Evolutionary conservation across 2,888 invertebrate genomes (phyloP).

Genomic region (Ophioninae sp.): DNA sequence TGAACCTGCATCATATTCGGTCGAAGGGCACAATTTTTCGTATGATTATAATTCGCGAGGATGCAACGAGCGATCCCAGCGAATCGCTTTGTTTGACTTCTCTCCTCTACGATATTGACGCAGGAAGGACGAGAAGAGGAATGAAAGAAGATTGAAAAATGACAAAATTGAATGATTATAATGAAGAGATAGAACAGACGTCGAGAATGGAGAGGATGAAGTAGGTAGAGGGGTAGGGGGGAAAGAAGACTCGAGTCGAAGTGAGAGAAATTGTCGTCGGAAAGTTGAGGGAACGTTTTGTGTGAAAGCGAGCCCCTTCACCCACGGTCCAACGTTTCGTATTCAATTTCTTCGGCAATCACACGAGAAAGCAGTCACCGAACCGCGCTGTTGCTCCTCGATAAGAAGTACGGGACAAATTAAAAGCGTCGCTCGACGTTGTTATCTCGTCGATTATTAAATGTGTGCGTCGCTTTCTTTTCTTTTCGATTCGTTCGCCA

Average conservation of each 20-base stretch:
- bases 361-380: slow-evolving; percentile 26
- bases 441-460: slow-evolving; percentile 26
- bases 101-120: slow-evolving; percentile 9
- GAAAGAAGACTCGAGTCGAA: slow-evolving; percentile 12
- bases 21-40: not conserved
- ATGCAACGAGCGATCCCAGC: not conserved
- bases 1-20: slow-evolving; percentile 83
- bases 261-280: slow-evolving; percentile 55
- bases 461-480: slow-evolving; percentile 6
- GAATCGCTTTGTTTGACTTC: slow-evolving; percentile 8
- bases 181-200: slow-evolving; percentile 14
- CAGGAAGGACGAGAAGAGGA: slow-evolving; percentile 9
- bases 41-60: not conserved
- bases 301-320: slow-evolving; percentile 76
- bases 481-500: slow-evolving; percentile 1
- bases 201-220: slow-evolving; percentile 40
- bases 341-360: slow-evolving; percentile 54
- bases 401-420: slow-evolving; percentile 15
- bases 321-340: slow-evolving; percentile 73
- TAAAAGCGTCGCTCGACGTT: slow-evolving; percentile 35
- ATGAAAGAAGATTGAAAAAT: slow-evolving; percentile 2
- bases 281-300: slow-evolving; percentile 66
- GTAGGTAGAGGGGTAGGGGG: slow-evolving; percentile 5
- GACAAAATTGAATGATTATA: slow-evolving; percentile 4
- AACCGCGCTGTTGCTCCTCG: slow-evolving; percentile 33